Percentiles rank a stretch among this genome's conserved stretches.
Conservation (phyloP, 2,113 vertebrate genomes). For the Empidonax alnorum region DNA sequence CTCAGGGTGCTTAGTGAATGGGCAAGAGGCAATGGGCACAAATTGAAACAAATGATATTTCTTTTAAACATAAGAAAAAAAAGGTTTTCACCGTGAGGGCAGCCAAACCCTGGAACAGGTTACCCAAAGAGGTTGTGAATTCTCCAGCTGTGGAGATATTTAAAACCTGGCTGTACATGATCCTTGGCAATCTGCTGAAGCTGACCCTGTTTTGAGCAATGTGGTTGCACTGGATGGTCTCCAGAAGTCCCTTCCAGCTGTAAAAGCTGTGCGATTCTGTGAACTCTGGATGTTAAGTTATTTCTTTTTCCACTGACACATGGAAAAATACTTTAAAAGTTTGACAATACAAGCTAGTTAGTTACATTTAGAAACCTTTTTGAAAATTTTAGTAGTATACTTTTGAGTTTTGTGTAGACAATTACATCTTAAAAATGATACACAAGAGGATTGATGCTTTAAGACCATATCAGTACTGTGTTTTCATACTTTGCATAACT, state of each 20-base stretch:
- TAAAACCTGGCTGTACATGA: background rate
- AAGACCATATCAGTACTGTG: background rate
- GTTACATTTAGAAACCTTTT: background rate
- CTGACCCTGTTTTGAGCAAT: background rate
- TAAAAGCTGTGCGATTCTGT: background rate
- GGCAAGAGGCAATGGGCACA: background rate
- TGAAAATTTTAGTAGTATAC: background rate
- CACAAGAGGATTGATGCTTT: background rate
- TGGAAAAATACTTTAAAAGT: background rate
- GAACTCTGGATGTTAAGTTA: background rate
- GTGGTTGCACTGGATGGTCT: background rate
- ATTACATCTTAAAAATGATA: background rate
- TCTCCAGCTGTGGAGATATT: background rate
- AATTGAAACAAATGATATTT: background rate
- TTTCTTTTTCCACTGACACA: background rate
- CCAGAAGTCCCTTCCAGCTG: background rate
- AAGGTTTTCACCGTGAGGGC: background rate
- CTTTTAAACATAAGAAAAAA: background rate
- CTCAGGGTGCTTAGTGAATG: background rate
- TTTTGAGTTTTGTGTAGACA: background rate
- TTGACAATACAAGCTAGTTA: background rate
- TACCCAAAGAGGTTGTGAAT: background rate
- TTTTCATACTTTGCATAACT: background rate
- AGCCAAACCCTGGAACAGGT: background rate
- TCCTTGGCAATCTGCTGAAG: background rate